Evolutionary conservation across 2,888 invertebrate genomes (phyloP), one percentile per base, ranked within the genome.

Genomic region (Mythimna loreyi): DNA sequence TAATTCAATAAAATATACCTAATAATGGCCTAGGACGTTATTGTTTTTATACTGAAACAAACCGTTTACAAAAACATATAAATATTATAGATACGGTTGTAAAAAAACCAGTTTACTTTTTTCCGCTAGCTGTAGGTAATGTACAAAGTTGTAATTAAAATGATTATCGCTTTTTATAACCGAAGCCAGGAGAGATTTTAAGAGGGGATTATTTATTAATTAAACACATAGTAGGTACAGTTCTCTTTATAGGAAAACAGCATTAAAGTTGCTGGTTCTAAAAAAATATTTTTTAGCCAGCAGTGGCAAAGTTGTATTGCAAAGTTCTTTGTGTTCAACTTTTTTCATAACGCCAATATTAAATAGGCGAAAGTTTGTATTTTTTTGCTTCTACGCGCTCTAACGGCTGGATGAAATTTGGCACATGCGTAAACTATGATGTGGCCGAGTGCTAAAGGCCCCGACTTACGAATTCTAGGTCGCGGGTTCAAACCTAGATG

Each of bases 151-250:
- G 23, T 68, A 68, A 72, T 60, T 59, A 68, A 62, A 47, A 19
- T 23, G 25, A 67, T 73, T 68, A 73, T 59, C 55, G 19, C 30
- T 43, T 59, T 67, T 67, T 13, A 62, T 21, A 63, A 36, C 21
- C 19, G 36, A 56, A 72, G 47, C 33, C 30, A 11, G 11, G 19
- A 19, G 50, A 50, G 40, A 13, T 67, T 40, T n/a, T 43, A n/a
- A 50, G 23, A 58, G 36, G 13, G 55, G 63, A 57, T 40, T 70
- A 30, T 49, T 30, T 52, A 25, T 64, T 53, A 68, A 69, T 66
- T 66, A 56, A 67, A 11, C 36, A 28, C 36, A 21, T 28, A 25
- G 21, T 47, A 55, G 11, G 16, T 43, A 53, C 23, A 40, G 36
- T 55, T 56, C 28, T n/a, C n/a, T 47, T 59, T 23, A 11, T 30